Evolutionary conservation across 2,113 vertebrate genomes (phyloP).

Genomic region (Dasypus novemcinctus): DNA sequence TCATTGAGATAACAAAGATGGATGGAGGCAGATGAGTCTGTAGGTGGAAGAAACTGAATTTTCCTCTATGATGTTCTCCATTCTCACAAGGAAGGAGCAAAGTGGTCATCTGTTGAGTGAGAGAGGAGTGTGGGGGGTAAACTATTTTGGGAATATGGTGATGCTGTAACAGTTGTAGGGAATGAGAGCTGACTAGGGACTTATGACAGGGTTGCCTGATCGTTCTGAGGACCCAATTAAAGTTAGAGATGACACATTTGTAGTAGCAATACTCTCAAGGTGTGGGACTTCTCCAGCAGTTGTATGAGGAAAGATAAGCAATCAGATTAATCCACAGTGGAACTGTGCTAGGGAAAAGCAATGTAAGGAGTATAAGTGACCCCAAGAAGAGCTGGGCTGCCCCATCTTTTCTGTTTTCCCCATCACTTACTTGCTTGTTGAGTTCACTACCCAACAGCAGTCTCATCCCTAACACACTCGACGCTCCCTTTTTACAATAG

Average conservation of each 20-base stretch:
- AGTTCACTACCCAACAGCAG: not conserved
- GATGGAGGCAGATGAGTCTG: not conserved
- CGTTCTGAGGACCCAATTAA: not conserved
- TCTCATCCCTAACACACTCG: not conserved
- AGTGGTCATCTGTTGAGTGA: not conserved
- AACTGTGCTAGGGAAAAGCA: not conserved
- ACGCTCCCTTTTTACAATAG: not conserved
- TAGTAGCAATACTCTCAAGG: accelerated
- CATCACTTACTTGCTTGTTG: not conserved
- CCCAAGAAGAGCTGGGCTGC: not conserved
- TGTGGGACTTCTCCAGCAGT: not conserved
- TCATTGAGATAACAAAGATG: not conserved
- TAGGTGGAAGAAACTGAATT: not conserved
- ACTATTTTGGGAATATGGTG: not conserved
- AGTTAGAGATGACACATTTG: no score
- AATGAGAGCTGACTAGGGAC: not conserved
- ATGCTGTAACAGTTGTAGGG: not conserved
- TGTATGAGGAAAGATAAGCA: not conserved
- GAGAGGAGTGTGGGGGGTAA: not conserved
- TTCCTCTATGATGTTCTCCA: not conserved
- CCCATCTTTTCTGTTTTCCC: not conserved
- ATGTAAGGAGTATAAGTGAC: no score
- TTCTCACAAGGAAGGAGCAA: not conserved
- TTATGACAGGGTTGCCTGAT: accelerated
- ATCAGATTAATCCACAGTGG: not conserved